phyloP scores from a whole-genome alignment of 2,888 invertebrate species.

The Cryptophagus acutangulus region DNA sequence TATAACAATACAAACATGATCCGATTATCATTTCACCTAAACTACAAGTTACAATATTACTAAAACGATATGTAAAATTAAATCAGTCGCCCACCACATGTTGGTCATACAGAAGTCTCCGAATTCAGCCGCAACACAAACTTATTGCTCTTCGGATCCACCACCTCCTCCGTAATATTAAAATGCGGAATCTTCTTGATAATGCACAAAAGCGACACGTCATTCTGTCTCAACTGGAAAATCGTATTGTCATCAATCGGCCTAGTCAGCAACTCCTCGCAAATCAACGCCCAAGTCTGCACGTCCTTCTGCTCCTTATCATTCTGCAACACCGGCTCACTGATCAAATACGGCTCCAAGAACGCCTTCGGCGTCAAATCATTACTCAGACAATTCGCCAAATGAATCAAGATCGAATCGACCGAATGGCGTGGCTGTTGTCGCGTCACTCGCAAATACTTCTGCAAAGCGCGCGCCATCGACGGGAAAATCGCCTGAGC shows the following conservation, averaged over 20 bases:
- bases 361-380: conserved; percentile 94
- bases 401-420: conserved; percentile 84
- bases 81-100: conserved; percentile 45
- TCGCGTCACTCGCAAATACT: conserved; percentile 89
- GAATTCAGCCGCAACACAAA: conserved; percentile 92
- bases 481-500: conserved; percentile 98
- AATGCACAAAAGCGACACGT: conserved; percentile 84
- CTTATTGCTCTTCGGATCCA: conserved; percentile 92
- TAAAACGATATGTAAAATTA: conserved; percentile 22
- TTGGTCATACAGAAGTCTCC: conserved; percentile 90
- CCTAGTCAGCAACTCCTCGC: conserved; percentile 84
- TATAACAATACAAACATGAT: neutral
- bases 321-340: conserved; percentile 79
- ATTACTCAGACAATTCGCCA: conserved; percentile 87
- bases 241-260: conserved; percentile 77
- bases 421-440: conserved; percentile 96
- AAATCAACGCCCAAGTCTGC: conserved; percentile 96
- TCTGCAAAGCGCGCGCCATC: conserved; percentile 92
- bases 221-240: conserved; percentile 90
- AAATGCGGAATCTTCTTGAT: conserved; percentile 87
- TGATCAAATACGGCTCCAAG: conserved; percentile 85
- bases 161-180: conserved; percentile 90
- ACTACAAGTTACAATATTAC: conserved; percentile 1
- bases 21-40: neutral
- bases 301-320: conserved; percentile 74